A percentile compares a stretch with the other conserved stretches of the same genome.
phyloP scores from a whole-genome alignment of 2,888 invertebrate genomes.

The Cephus spinipes region DNA sequence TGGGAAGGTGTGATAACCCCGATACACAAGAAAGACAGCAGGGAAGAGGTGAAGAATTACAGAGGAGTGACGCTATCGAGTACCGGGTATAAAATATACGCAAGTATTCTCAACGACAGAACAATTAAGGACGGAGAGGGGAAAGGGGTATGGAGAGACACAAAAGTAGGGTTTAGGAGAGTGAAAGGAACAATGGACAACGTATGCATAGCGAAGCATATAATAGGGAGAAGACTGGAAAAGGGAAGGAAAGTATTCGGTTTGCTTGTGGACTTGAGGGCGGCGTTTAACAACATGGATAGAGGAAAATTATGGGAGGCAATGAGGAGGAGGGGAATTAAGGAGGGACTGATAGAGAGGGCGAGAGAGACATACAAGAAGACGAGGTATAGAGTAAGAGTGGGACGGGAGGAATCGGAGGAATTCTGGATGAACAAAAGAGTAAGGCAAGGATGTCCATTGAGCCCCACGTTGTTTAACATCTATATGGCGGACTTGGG shows the following conservation, averaged over 20 bases:
- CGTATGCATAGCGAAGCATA: slow-evolving; percentile 21
- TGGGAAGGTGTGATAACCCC: slow-evolving; percentile 26
- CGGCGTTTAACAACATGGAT: slow-evolving; percentile 33
- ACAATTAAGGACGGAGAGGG: slow-evolving; percentile 25
- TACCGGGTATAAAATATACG: slow-evolving; percentile 32
- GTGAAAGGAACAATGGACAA: slow-evolving; percentile 4
- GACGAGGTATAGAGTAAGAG: slow-evolving; percentile 6
- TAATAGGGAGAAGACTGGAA: slow-evolving; percentile 3
- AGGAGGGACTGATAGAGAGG: slow-evolving; percentile 4
- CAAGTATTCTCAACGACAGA: slow-evolving; percentile 25
- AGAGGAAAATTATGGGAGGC: slow-evolving; percentile 28
- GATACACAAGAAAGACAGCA: slow-evolving; percentile 31
- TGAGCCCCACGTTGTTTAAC: slow-evolving; percentile 33
- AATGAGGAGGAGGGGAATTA: slow-evolving; percentile 20
- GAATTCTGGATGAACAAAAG: slow-evolving; percentile 29
- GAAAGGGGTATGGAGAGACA: neutral
- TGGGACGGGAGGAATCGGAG: slow-evolving; percentile 12
- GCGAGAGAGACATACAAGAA: neutral
- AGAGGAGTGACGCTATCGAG: slow-evolving; percentile 33
- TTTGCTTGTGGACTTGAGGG: slow-evolving; percentile 32
- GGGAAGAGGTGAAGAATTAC: slow-evolving; percentile 24
- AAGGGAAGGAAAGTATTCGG: neutral
- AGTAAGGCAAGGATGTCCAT: slow-evolving; percentile 33
- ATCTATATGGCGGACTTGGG: slow-evolving; percentile 21
- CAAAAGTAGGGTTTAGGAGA: neutral